These are phyloP conservation scores for Malurus splendens DNA, from an alignment of 2,797 vertebrate species.

Conservation along the genomic window DNA sequence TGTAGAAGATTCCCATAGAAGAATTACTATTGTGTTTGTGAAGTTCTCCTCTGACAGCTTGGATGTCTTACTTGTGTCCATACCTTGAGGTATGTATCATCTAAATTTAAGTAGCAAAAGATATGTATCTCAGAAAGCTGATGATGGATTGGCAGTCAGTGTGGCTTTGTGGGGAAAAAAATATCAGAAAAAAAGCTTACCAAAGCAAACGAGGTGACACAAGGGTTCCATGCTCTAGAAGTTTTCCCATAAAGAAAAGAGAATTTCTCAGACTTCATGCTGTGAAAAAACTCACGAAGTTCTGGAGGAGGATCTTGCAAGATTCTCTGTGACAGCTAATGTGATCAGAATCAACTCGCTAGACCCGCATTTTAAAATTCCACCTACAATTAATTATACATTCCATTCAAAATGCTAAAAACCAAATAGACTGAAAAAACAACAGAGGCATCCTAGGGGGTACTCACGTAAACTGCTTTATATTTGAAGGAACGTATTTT, in stretches of 20 bases:
- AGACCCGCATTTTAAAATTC: neutral
- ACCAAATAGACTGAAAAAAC: neutral
- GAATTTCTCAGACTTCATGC: neutral
- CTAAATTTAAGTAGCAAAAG: neutral
- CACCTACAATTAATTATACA: neutral
- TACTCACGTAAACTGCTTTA: neutral
- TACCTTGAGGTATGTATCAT: neutral
- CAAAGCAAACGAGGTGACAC: neutral
- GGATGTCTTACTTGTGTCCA: neutral
- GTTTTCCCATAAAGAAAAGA: neutral
- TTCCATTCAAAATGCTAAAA: neutral
- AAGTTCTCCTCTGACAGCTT: neutral
- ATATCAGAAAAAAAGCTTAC: neutral
- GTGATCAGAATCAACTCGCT: neutral
- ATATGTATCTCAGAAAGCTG: neutral
- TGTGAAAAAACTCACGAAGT: neutral
- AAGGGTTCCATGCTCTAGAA: neutral
- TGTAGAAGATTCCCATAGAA: neutral
- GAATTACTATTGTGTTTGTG: neutral
- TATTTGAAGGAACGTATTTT: slow-evolving; percentile 6
- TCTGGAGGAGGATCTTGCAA: neutral
- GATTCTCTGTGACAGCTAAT: neutral
- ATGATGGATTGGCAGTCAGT: neutral
- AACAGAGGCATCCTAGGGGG: neutral
- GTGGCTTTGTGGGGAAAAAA: neutral